Conservation (phyloP, 1,140 invertebrate species). For the Ips nitidus region DNA sequence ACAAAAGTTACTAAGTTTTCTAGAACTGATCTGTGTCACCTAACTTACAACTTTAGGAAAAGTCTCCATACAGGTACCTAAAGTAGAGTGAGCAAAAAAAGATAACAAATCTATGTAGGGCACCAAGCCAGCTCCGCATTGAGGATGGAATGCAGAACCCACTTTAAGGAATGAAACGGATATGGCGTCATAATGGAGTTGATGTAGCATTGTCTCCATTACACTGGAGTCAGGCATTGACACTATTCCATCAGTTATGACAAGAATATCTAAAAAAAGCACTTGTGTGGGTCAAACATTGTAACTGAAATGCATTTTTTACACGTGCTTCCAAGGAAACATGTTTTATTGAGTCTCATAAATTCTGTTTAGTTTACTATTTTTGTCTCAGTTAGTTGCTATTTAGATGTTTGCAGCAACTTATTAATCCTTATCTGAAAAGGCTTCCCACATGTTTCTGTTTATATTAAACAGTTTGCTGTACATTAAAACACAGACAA, state of each 20-base stretch:
- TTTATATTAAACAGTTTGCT: not conserved
- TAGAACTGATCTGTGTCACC: no score
- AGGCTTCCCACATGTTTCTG: not conserved
- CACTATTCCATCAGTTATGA: constrained; percentile 82
- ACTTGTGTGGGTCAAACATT: not conserved
- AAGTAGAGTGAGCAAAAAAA: constrained; percentile 77
- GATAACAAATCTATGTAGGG: constrained; percentile 77
- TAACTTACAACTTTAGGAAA: constrained; percentile 54
- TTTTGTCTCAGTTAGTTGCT: not conserved
- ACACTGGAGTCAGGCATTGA: constrained; percentile 72
- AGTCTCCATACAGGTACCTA: constrained; percentile 69
- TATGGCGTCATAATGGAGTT: constrained; percentile 74
- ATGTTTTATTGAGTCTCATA: no score
- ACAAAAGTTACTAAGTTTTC: constrained; percentile 20
- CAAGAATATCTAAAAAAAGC: constrained; percentile 67
- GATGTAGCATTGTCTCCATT: constrained; percentile 72
- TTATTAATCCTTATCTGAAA: not conserved
- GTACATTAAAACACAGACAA: not conserved
- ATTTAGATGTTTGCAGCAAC: constrained; percentile 3
- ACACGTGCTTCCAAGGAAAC: not conserved
- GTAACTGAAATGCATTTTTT: not conserved
- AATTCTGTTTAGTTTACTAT: no score
- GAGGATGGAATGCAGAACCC: constrained; percentile 68
- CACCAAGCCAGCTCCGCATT: constrained; percentile 68
- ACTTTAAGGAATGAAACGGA: constrained; percentile 80